Base-by-base conservation (phyloP, 2,797 vertebrate species). In the Oreochromis mossambicus region DNA sequence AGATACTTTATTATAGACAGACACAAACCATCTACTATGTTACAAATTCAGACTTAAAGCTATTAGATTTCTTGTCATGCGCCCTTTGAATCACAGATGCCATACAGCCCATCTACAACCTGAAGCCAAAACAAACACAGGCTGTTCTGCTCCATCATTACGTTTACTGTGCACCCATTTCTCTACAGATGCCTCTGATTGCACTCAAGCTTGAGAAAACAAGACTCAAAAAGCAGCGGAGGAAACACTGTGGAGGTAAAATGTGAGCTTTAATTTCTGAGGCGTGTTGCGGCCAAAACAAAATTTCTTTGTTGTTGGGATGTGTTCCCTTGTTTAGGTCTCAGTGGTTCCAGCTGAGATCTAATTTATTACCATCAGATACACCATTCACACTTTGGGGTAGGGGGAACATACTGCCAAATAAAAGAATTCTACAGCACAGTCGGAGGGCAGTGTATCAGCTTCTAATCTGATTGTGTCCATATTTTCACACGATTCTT, bases 231-330 rank as follows among this genome's bases (percentile, higher is more conserved):
- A 73, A 80, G 80, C 80, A 50, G 56, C 66, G 84, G 80, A 82
- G 80, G 88, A 75, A 85, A 77, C 80, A 85, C 86, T 78, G 87
- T 19, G 38, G 87, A 91, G 89, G 87, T 92, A 50, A 84, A 89
- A 84, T 36, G 70, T 1, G 21, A 89, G 83, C 78, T 90, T 82
- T 89, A 21, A 89, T 92, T 95, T 90, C 89, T 95, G 92, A 93
- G 83, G 80, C 26, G 80, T 54, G 79, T 83, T 4, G 54, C 78
- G 91, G 94, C 94, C 94, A 38, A 96, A 95, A 93, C 89, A 89
- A 95, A 92, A 92, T 87, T 46, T 85, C 89, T 93, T 93, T 94
- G 91, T 94, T 91, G 91, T 92, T 90, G 86, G 88, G 87, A 94
- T 93, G 86, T 63, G 77, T 89, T 93, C 80, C 87, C 82, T 86